These are phyloP conservation scores for Rhagologus leucostigma DNA, from an alignment of 2,113 vertebrate species.

Conservation along the genomic window DNA sequence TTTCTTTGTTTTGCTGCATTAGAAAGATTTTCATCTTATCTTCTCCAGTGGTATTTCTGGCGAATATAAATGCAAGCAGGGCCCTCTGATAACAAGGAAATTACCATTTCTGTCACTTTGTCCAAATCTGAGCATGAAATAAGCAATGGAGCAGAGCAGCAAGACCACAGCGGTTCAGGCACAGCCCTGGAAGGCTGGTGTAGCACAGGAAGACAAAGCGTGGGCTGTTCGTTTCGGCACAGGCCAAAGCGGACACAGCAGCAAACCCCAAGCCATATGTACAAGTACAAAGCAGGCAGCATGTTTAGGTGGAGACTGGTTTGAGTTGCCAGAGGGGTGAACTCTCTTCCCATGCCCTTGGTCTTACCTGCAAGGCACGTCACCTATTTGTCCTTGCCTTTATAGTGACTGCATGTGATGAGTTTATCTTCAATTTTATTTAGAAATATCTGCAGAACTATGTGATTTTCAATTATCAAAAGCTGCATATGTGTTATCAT, in stretches of 20 bases:
- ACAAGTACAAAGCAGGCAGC: neutral
- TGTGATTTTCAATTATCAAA: neutral
- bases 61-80: neutral
- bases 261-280: neutral
- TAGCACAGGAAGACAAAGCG: neutral
- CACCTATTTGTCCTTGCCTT: neutral
- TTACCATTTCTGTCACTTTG: neutral
- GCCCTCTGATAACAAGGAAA: neutral
- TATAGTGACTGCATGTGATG: neutral
- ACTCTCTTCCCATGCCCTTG: neutral
- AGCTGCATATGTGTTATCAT: neutral
- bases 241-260: neutral
- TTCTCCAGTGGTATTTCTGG: neutral
- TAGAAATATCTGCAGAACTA: neutral
- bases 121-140: neutral
- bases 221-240: neutral
- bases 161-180: neutral
- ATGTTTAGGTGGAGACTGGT: rapidly evolving
- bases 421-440: neutral
- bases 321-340: neutral
- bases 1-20: neutral
- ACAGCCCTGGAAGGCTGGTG: neutral
- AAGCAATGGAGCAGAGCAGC: neutral
- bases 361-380: neutral
- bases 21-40: neutral